phyloP scores from a whole-genome alignment of 2,113 vertebrate genomes.

The Phalacrocorax pelagicus region DNA sequence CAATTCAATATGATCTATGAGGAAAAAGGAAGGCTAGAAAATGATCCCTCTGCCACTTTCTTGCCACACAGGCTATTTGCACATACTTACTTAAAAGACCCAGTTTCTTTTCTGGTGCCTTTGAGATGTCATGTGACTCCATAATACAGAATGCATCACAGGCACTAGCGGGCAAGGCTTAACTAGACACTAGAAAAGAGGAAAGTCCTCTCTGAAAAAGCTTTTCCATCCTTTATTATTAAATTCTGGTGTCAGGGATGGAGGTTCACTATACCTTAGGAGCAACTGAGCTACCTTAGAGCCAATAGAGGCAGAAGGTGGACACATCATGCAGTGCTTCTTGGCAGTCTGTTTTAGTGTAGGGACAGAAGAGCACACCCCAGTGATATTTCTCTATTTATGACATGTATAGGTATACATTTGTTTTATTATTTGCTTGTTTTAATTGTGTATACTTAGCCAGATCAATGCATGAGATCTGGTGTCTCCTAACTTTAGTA shows the following conservation, averaged over 20 bases:
- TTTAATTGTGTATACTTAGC: background rate
- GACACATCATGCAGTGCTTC: background rate
- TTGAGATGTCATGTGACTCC: background rate
- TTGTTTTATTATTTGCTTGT: background rate
- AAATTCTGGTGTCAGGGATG: background rate
- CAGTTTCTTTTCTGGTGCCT: background rate
- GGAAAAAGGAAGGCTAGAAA: background rate
- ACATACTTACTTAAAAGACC: background rate
- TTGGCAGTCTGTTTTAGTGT: background rate
- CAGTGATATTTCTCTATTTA: background rate
- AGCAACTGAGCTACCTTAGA: background rate
- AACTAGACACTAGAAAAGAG: background rate
- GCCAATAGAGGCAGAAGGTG: background rate
- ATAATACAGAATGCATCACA: background rate
- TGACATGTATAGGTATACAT: accelerated
- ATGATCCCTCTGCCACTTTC: background rate
- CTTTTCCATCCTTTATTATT: background rate
- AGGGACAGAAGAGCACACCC: background rate
- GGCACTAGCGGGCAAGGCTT: background rate
- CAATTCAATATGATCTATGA: background rate
- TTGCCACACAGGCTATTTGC: background rate
- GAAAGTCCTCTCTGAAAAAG: background rate
- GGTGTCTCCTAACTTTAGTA: background rate
- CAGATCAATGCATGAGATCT: background rate
- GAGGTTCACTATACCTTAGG: background rate